A percentile compares a stretch with the other conserved stretches of the same genome.
Conservation (phyloP, 2,888 invertebrate genomes). For the Reticulitermes lucifugus region DNA sequence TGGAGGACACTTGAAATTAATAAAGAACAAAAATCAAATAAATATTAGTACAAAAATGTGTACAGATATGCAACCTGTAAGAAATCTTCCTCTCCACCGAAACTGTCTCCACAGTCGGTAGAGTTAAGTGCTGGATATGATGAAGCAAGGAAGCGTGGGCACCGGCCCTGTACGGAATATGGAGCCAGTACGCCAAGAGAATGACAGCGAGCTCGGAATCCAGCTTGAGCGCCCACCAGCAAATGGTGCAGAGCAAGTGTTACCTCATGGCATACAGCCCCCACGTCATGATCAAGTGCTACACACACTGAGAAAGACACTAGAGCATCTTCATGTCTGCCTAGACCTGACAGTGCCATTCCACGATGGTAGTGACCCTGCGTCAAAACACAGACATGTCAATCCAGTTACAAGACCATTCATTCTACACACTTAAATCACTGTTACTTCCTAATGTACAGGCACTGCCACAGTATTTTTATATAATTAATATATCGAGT, state of each 20-base stretch:
- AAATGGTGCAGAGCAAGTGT: slow-evolving; percentile 62
- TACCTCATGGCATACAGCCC: slow-evolving; percentile 67
- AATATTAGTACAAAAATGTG: background rate
- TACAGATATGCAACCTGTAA: slow-evolving; percentile 23
- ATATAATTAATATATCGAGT: too few species aligned
- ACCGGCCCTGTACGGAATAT: slow-evolving; percentile 6
- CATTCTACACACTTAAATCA: too few species aligned
- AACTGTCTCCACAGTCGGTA: slow-evolving; percentile 64
- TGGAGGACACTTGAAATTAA: background rate
- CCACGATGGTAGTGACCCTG: slow-evolving; percentile 71
- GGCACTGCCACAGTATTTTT: too few species aligned
- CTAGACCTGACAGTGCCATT: slow-evolving; percentile 66
- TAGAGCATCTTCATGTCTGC: slow-evolving; percentile 70
- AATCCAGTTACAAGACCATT: too few species aligned
- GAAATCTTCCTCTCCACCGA: slow-evolving; percentile 62
- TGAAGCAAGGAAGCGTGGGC: slow-evolving; percentile 30
- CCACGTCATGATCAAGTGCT: slow-evolving; percentile 67
- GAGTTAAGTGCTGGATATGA: slow-evolving; percentile 57
- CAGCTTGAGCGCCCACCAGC: slow-evolving; percentile 54
- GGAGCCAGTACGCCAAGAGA: slow-evolving; percentile 22
- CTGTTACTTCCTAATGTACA: too few species aligned
- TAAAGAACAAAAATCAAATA: background rate
- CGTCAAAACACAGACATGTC: background rate
- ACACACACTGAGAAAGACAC: slow-evolving; percentile 69
- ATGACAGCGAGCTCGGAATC: slow-evolving; percentile 28